These are phyloP conservation scores for Spinus pinus DNA, from an alignment of 2,797 vertebrate genomes.

Conservation along the genomic window DNA sequence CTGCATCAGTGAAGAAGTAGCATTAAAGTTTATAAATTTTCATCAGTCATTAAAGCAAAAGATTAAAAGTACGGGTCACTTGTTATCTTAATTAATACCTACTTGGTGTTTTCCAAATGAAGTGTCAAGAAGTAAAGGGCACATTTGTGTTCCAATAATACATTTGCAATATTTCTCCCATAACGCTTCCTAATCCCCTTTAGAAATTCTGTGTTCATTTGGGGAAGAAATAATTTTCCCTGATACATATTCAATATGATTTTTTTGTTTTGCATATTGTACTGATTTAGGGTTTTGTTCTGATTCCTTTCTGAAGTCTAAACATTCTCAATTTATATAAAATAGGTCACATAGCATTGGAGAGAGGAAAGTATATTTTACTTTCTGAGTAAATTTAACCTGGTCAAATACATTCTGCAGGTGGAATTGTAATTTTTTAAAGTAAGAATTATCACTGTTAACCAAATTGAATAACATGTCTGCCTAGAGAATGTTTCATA, in stretches of 20 bases:
- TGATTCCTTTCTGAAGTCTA: background rate
- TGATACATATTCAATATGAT: conserved; percentile 27
- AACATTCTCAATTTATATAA: background rate
- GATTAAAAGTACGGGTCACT: conserved; percentile 55
- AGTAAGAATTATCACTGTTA: background rate
- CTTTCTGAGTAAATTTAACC: background rate
- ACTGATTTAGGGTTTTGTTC: background rate
- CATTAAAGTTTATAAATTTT: conserved; percentile 42
- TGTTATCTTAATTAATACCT: conserved; percentile 61
- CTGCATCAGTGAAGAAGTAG: background rate
- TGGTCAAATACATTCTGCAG: background rate
- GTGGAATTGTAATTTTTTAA: background rate
- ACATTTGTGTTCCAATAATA: conserved; percentile 49
- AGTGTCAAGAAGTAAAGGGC: conserved; percentile 53
- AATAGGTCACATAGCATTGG: background rate
- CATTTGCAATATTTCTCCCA: conserved; percentile 11
- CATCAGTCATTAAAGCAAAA: conserved; percentile 50
- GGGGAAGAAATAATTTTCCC: background rate
- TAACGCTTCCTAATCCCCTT: background rate
- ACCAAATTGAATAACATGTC: background rate
- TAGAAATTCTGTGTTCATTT: conserved; percentile 21
- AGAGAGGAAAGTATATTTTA: background rate
- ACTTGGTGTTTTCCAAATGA: conserved; percentile 56
- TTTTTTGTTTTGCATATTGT: background rate
- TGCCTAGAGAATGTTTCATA: background rate